Evolutionary conservation across 2,888 invertebrate species (phyloP).

Genomic region (Cephus pulcher): DNA sequence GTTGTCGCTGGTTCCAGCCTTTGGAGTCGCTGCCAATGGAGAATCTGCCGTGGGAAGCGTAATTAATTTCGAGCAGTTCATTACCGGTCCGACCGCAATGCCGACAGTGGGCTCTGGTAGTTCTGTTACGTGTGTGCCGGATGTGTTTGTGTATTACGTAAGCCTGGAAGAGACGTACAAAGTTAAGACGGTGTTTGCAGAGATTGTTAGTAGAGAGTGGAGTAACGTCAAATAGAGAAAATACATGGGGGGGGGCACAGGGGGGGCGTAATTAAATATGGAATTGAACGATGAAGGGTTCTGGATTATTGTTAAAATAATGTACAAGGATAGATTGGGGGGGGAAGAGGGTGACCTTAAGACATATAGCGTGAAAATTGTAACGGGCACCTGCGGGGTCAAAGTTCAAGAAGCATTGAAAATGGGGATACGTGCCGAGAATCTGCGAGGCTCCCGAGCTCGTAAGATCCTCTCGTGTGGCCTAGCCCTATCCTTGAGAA

Average conservation of each 20-base stretch:
- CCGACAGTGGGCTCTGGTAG: constrained; percentile 31
- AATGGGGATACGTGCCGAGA: constrained; percentile 42
- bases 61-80: constrained; percentile 52
- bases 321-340: neutral
- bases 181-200: neutral
- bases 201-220: neutral
- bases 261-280: neutral
- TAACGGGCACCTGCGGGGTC: neutral
- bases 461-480: neutral
- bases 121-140: neutral
- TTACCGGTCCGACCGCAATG: constrained; percentile 33
- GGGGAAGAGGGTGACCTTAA: no score
- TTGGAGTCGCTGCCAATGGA: neutral
- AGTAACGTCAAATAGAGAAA: neutral
- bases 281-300: neutral
- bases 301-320: neutral
- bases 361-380: neutral
- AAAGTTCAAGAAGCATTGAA: constrained; percentile 9
- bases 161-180: neutral
- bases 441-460: constrained; percentile 21
- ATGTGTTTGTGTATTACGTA: neutral
- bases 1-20: neutral
- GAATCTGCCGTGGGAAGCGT: constrained; percentile 17
- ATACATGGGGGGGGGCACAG: neutral
- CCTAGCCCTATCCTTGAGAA: constrained; percentile 16